Conservation (phyloP, 2,888 invertebrate genomes). For the Caenorhabditis becei region DNA sequence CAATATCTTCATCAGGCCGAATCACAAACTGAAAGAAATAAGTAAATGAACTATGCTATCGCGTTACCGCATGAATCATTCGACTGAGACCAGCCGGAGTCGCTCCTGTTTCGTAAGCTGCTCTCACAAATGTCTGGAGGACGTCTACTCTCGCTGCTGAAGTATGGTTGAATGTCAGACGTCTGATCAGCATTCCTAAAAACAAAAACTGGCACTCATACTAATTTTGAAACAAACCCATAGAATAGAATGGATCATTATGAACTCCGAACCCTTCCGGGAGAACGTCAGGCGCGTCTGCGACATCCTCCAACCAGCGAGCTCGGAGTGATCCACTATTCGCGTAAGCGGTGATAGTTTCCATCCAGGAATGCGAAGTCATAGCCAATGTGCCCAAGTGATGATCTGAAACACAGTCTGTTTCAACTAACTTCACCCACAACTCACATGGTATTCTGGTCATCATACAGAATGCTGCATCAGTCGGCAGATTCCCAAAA, state of each 20-base stretch:
- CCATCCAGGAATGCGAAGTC: conserved; percentile 46
- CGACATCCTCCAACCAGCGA: conserved; percentile 22
- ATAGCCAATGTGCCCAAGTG: conserved; percentile 30
- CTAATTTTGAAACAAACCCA: conserved; percentile 20
- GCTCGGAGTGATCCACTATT: conserved; percentile 24
- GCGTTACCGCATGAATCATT: conserved; percentile 38
- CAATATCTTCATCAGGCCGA: conserved; percentile 20
- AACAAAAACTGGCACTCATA: not conserved
- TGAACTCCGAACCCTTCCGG: not conserved
- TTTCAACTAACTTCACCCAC: not conserved
- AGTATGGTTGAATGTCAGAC: conserved; percentile 12
- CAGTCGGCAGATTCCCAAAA: conserved; percentile 35
- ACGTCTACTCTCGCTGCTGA: conserved; percentile 3
- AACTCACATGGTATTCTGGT: conserved; percentile 34
- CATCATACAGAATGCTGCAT: conserved; percentile 14
- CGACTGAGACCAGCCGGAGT: conserved; percentile 21
- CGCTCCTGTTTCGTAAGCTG: conserved; percentile 19
- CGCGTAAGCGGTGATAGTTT: conserved; percentile 4
- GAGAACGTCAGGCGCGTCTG: not conserved
- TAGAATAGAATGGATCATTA: conserved; percentile 30
- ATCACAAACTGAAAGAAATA: conserved; percentile 30
- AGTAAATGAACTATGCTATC: not conserved
- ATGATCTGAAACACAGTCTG: conserved; percentile 20
- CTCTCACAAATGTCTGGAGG: conserved; percentile 8
- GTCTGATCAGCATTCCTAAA: conserved; percentile 24